Evolutionary conservation across 1,140 invertebrate genomes (phyloP), one percentile per base, ranked within the genome.

Genomic region (Penaeus japonicus): DNA sequence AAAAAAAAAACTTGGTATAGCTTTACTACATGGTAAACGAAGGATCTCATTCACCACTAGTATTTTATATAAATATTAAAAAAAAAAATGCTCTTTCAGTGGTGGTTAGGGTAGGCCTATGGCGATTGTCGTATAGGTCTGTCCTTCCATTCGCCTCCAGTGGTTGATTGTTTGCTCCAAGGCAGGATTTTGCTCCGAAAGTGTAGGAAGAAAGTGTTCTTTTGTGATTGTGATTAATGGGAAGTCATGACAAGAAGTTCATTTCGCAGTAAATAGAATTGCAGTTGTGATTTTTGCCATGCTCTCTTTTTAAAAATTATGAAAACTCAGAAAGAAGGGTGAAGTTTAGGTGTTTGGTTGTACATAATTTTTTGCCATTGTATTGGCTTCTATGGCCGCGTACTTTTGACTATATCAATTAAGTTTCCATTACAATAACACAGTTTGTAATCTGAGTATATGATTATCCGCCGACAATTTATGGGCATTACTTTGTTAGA

Each of bases 21-120:
- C 85, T 87, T 87, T 87, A 87, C 65, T 47, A 80, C 20, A 62
- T 39, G 1, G 85, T 17, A 79, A 87, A 79, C 78, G 85, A 80
- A 22, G 77, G 84, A 87, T 87, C 85, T 87, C 85, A 87, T 80
- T 87, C 32, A 32, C 85, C 85, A 79, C 7, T 85, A 85, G 73
- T 85, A 87, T 87, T 81, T n/a, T 87, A 59, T 53, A 47, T 47
- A 10, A 47, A 47, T 47, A 47, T 47, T 47, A 47, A 47, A 47
- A 39, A 32, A 70, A 15, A 20, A 22, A 77, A n/a, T 39, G 32
- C 27, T 70, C 55, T 30, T 81, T 22, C 22, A 30, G n/a, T 0
- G 79, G 20, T 30, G 24, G 27, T 54, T 1, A 24, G 47, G 59
- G 10, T 12, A 70, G 81, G 32, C 27, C 32, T 84, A 55, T 17